Evolutionary conservation across 2,113 vertebrate species (phyloP).

Genomic region (Upupa epops): DNA sequence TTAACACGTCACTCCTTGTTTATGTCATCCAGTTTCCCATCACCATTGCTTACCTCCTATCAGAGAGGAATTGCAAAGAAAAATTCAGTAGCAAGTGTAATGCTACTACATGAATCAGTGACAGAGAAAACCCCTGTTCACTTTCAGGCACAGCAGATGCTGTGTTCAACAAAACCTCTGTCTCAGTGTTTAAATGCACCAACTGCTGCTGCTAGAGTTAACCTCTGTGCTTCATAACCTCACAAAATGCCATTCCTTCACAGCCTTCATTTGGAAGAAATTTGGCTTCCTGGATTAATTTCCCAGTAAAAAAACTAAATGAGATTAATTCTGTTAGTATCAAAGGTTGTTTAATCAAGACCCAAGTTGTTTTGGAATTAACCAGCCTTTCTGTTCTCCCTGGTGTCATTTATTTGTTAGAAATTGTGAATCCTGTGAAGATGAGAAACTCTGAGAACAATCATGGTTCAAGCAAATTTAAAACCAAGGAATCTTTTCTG

Average conservation of each 20-base stretch:
- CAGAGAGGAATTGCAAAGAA: background rate
- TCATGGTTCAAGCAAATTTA: background rate
- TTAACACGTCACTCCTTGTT: background rate
- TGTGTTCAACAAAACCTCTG: background rate
- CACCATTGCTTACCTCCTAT: background rate
- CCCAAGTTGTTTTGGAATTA: background rate
- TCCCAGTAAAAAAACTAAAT: too few species aligned
- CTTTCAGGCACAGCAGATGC: background rate
- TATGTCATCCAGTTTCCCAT: background rate
- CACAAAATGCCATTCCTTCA: background rate
- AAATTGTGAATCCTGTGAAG: background rate
- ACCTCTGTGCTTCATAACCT: background rate
- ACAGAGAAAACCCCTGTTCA: background rate
- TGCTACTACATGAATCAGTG: background rate
- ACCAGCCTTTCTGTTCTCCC: background rate
- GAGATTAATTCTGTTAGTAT: background rate
- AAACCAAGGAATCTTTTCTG: background rate
- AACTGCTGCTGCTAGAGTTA: background rate
- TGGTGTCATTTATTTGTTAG: background rate
- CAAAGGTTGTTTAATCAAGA: background rate
- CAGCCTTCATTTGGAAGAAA: background rate
- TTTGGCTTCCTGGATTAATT: background rate
- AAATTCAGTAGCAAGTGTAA: background rate
- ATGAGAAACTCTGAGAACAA: background rate
- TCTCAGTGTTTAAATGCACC: background rate